These are phyloP conservation scores for Callinectes sapidus DNA, from an alignment of 2,888 invertebrate species.

Conservation along the genomic window DNA sequence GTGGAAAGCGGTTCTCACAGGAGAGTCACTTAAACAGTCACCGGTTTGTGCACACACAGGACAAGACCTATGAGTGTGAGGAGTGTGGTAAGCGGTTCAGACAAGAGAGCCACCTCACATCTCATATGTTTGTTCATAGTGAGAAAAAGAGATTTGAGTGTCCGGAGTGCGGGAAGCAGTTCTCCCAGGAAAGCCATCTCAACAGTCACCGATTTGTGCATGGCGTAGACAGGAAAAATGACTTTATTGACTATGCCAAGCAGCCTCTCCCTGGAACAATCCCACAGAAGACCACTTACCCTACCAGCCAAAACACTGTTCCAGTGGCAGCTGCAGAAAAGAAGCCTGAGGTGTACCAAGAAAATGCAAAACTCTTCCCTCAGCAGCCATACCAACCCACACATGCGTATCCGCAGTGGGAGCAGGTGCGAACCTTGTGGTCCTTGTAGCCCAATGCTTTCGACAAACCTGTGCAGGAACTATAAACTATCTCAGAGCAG, in stretches of 20 bases:
- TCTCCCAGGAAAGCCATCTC: conserved; percentile 63
- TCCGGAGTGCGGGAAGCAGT: conserved; percentile 65
- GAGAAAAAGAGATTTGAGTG: conserved; percentile 63
- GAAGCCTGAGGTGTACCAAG: conserved; percentile 50
- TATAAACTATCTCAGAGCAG: not conserved
- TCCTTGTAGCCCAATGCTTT: conserved; percentile 60
- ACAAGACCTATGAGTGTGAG: conserved; percentile 62
- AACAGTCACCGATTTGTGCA: conserved; percentile 66
- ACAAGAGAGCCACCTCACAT: conserved; percentile 55
- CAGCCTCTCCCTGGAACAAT: conserved; percentile 19
- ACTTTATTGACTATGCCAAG: conserved; percentile 57
- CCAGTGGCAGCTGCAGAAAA: conserved; percentile 50
- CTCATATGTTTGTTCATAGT: conserved; percentile 61
- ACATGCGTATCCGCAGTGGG: conserved; percentile 64
- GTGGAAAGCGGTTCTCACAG: conserved; percentile 61
- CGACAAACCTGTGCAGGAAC: conserved; percentile 9
- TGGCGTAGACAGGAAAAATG: conserved; percentile 52
- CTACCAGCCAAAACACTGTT: conserved; percentile 45
- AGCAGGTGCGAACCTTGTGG: conserved; percentile 64
- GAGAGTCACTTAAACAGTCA: conserved; percentile 63
- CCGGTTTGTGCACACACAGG: conserved; percentile 57
- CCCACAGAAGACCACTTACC: conserved; percentile 52
- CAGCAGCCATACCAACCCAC: conserved; percentile 64
- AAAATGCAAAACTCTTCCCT: conserved; percentile 51
- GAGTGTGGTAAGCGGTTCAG: conserved; percentile 64